Evolutionary conservation across 2,113 vertebrate genomes (phyloP).

Genomic region (Nyctereutes procyonoides): DNA sequence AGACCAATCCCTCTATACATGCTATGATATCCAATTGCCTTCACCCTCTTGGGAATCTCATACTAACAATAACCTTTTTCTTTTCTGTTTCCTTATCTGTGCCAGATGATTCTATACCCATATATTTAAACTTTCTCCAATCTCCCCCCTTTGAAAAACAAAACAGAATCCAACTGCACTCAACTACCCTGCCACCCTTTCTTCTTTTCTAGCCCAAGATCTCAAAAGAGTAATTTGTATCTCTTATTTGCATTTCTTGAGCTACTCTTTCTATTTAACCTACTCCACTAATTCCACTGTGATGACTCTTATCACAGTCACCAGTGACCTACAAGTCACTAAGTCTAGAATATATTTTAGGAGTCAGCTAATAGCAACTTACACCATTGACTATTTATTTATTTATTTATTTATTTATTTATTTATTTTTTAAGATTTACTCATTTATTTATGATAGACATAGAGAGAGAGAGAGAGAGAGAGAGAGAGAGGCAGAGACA

Average conservation of each 20-base stretch:
- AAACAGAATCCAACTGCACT: not conserved
- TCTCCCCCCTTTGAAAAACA: not conserved
- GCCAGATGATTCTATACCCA: not conserved
- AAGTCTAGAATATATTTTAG: not conserved
- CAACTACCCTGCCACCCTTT: not conserved
- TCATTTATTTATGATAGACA: too few relatives aligned
- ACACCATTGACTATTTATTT: not conserved
- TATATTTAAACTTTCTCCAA: not conserved
- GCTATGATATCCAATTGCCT: not conserved
- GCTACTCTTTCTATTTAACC: not conserved
- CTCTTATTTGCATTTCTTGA: not conserved
- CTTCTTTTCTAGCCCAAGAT: not conserved
- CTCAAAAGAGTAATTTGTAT: not conserved
- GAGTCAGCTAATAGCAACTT: not conserved
- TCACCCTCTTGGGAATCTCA: not conserved
- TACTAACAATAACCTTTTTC: not conserved
- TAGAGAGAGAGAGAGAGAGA: too few relatives aligned
- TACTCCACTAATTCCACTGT: not conserved
- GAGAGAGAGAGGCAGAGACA: too few relatives aligned
- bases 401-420: too few relatives aligned
- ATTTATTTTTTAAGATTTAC: too few relatives aligned
- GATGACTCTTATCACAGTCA: not conserved
- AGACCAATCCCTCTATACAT: not conserved
- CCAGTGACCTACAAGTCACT: not conserved
- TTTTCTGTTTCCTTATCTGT: not conserved